Base-by-base conservation (phyloP, 2,888 invertebrate genomes). In the Danaus chrysippus region DNA sequence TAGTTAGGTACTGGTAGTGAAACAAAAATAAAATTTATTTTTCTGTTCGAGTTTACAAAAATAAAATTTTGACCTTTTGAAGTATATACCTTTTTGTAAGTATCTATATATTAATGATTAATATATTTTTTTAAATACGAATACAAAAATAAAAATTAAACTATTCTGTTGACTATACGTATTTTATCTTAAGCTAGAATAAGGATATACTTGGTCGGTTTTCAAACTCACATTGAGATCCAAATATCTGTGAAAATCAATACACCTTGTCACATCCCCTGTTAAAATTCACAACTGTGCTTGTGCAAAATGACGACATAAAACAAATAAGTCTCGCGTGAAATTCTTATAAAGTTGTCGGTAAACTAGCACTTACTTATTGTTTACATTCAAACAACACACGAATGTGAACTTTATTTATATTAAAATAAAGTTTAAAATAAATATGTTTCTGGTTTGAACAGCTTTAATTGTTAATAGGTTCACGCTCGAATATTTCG, bases 281-380 rank as follows among this genome's bases (percentile, higher is more conserved):
- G 86, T 87, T 85, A 86, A 83, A 88, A 87, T 82, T 89, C 84
- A 87, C 86, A 78, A 76, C 78, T 78, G 68, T 62, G 70, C 74
- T 82, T 86, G 78, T 84, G 76, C 70, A 58, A 73, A 80, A 73
- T 78, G 72, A 70, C 71, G 70, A 71, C 71, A 78, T 82, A 83
- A 87, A 82, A 88, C 87, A 87, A 87, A 87, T 74, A 85, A 81
- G 70, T 85, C 79, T 85, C 76, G 79, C 86, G 87, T 87, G 79
- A 87, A 87, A 86, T 70, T 78, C 76, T 76, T 75, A 82, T 84
- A 79, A 82, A 70, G 71, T 73, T 81, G 78, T 79, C 79, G 79
- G 74, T 76, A 75, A 79, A 80, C 77, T 75, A 42, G 19, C 44
- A 12, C 11, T 54, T 42, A 11, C 11, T 13, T 6, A 8, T 1